Evolutionary conservation across 2,113 vertebrate species (phyloP).

Genomic region (Oryctolagus cuniculus): DNA sequence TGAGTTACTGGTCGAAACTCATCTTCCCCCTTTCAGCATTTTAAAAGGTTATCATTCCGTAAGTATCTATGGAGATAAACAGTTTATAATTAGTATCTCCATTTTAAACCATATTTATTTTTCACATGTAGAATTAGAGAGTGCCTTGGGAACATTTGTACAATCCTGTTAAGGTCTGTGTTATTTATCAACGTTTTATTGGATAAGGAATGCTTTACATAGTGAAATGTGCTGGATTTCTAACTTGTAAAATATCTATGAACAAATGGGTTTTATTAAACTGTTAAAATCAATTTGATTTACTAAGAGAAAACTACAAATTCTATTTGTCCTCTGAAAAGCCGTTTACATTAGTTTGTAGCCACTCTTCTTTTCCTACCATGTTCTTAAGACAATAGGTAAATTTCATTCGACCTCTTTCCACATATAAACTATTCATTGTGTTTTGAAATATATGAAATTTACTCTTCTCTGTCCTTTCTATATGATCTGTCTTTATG

Average conservation of each 20-base stretch:
- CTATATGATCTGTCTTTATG: not conserved
- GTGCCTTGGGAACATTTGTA: not conserved
- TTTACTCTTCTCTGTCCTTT: not conserved
- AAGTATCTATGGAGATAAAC: constrained; percentile 7
- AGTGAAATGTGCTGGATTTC: constrained; percentile 10
- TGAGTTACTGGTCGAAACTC: not conserved
- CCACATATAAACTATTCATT: not conserved
- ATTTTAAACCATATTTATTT: constrained; percentile 31
- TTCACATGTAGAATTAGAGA: constrained; percentile 4
- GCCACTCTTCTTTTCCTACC: not conserved
- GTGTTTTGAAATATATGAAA: not conserved
- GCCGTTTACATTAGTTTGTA: not conserved
- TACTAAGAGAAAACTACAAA: constrained; percentile 37
- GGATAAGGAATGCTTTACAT: constrained; percentile 26
- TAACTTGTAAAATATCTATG: constrained; percentile 33
- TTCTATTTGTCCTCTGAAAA: constrained; percentile 33
- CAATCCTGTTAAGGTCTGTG: not conserved
- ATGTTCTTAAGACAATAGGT: not conserved
- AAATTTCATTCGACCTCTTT: constrained; percentile 36
- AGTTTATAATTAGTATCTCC: not conserved
- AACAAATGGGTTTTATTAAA: constrained; percentile 42
- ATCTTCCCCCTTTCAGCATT: constrained; percentile 19
- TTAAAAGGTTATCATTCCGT: not conserved
- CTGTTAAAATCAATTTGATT: constrained; percentile 8
- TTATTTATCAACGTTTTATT: constrained; percentile 38